Percentiles rank a stretch among this genome's conserved stretches.
Evolutionary conservation across 2,888 invertebrate genomes (phyloP).

Genomic region (Aromia moschata): DNA sequence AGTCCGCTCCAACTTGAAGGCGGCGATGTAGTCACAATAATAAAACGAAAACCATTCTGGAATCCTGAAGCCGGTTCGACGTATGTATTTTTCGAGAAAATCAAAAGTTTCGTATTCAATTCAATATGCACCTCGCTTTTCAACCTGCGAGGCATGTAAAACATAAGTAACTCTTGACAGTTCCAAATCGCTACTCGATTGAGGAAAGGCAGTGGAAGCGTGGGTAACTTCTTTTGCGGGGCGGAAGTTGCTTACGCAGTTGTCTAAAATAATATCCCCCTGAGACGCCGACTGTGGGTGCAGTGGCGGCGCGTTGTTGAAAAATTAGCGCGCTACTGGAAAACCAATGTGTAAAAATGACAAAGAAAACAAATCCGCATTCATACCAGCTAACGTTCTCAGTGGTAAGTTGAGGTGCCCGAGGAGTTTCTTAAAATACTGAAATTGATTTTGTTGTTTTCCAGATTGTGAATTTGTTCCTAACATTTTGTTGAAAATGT

Average conservation of each 20-base stretch:
- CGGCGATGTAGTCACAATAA: slow-evolving; percentile 7
- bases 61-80: slow-evolving; percentile 11
- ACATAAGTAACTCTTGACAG: slow-evolving; percentile 58
- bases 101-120: slow-evolving; percentile 36
- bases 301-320: no score
- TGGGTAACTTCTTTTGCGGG: slow-evolving; percentile 10
- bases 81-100: slow-evolving; percentile 27
- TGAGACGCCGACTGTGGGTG: slow-evolving; percentile 1
- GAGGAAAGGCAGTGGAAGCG: slow-evolving; percentile 43
- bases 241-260: slow-evolving; percentile 23
- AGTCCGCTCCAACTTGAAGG: slow-evolving; percentile 9
- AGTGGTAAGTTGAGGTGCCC: no score
- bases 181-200: slow-evolving; percentile 58
- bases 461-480: no score
- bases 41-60: not conserved
- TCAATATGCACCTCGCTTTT: slow-evolving; percentile 35
- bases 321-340: no score
- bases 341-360: no score
- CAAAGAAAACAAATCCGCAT: no score
- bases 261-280: slow-evolving; percentile 18
- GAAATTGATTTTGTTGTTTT: no score
- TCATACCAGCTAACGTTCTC: no score
- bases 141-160: slow-evolving; percentile 55
- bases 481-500: no score
- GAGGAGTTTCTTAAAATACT: no score